Evolutionary conservation across 2,113 vertebrate species (phyloP).

Genomic region (Morone chrysops): DNA sequence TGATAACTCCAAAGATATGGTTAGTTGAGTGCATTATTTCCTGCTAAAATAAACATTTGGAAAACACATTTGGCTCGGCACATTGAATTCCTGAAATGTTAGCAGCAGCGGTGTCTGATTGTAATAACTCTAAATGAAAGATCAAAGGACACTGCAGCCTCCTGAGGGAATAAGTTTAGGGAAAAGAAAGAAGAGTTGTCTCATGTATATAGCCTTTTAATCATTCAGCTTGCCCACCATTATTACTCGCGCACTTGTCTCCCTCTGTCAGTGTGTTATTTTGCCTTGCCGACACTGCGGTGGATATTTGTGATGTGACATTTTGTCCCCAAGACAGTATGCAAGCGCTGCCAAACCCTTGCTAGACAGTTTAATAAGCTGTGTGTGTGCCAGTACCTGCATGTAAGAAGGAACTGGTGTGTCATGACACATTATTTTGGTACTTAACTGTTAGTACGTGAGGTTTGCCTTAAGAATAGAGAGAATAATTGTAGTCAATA

Average conservation of each 20-base stretch:
- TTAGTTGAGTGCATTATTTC: constrained; percentile 71
- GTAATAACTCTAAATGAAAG: constrained; percentile 59
- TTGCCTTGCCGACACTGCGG: not conserved
- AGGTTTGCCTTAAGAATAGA: not conserved
- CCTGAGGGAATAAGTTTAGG: constrained; percentile 46
- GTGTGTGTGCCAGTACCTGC: not conserved
- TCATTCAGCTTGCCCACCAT: constrained; percentile 41
- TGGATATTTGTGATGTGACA: constrained; percentile 38
- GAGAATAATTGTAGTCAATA: too few relatives aligned
- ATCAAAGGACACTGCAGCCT: constrained; percentile 41
- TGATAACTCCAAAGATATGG: constrained; percentile 65
- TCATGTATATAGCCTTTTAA: constrained; percentile 57
- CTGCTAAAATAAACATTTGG: constrained; percentile 68
- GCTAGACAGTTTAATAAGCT: not conserved
- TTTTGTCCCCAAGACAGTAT: constrained; percentile 25
- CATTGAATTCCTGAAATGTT: constrained; percentile 44
- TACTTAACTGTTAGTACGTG: not conserved
- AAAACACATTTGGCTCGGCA: constrained; percentile 31
- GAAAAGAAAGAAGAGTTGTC: constrained; percentile 46
- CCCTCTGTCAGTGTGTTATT: constrained; percentile 38
- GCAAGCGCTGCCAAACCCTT: not conserved
- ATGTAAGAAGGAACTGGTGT: not conserved
- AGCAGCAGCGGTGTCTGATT: constrained; percentile 24
- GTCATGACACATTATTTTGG: not conserved
- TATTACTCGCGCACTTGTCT: constrained; percentile 35